These are phyloP conservation scores for Spodoptera littoralis DNA, from an alignment of 2,888 invertebrate species.

Conservation along the genomic window DNA sequence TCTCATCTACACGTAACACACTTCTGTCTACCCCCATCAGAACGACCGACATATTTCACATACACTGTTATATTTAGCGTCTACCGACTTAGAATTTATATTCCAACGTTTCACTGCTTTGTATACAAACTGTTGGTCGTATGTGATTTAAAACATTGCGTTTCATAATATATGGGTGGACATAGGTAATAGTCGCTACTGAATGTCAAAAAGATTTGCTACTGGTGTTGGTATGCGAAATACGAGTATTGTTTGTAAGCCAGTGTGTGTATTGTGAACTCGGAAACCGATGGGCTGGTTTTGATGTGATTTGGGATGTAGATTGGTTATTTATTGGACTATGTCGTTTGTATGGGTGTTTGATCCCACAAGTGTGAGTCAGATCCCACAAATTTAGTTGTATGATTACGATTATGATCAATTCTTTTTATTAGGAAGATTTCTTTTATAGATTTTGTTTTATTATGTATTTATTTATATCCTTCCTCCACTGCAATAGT, in stretches of 20 bases:
- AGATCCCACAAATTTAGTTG: too few species aligned
- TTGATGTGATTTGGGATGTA: neutral
- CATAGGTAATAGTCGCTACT: constrained; percentile 25
- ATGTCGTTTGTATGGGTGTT: too few species aligned
- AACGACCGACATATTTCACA: constrained; percentile 21
- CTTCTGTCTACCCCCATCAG: neutral
- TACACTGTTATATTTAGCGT: constrained; percentile 30
- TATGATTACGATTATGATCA: too few species aligned
- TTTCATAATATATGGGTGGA: constrained; percentile 27
- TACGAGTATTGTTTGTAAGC: too few species aligned
- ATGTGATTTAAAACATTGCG: constrained; percentile 49
- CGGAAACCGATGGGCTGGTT: neutral
- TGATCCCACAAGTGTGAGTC: too few species aligned
- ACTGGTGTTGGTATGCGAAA: too few species aligned
- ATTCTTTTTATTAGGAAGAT: too few species aligned
- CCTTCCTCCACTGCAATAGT: neutral
- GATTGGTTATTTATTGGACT: too few species aligned
- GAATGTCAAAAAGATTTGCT: constrained; percentile 12
- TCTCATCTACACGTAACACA: too few species aligned
- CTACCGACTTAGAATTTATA: constrained; percentile 40
- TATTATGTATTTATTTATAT: neutral
- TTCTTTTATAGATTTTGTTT: too few species aligned
- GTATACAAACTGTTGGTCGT: constrained; percentile 46
- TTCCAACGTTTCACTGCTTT: constrained; percentile 35
- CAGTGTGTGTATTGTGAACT: too few species aligned